Base-by-base conservation (phyloP, 1,140 invertebrate genomes). In the Drosophila serrata region DNA sequence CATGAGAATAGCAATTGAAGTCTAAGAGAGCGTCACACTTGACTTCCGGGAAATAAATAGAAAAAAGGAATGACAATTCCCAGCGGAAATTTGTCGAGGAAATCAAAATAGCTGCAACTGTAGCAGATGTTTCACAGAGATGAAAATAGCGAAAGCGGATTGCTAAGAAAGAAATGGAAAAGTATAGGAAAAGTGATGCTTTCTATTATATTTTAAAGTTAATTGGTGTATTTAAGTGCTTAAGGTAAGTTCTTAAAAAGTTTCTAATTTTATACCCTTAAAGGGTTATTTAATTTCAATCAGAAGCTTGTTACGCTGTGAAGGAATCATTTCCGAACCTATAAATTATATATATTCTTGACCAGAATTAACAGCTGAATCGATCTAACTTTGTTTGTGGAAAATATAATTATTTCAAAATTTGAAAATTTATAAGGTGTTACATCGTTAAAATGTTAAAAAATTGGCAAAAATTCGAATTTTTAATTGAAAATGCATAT, bases 1-100 rank as follows among this genome's bases (percentile, higher is more conserved):
- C 31, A 53, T 37, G 31, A 35, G 49, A 53, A 22, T 22, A 37
- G 35, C 45, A 5, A 49, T 27, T 63, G 64, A 51, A 68, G 58
- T n/a, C 64, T 35, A 42, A 46, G 5, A 61, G 13, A 68, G 27
- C 15, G 13, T 39, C 49, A 33, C 49, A 33, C 12, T 53, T 53
- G 33, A 22, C 31, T 53, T 37, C 19, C 51, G 15, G 51, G 13
- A 49, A 29, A 46, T 63, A 35, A 49, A 29, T 13, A 24, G 24
- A 49, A 24, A 33, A 45, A 19, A 61, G n/a, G 19, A 6, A 61
- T 13, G 35, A 17, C 24, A 48, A 29, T 45, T 64, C 40, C 31
- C 35, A 59, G 19, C 53, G 40, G 45, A 69, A 63, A 51, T 55
- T 22, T 12, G 33, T 19, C 12, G 11, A 11, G 43, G 11, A 22